These are phyloP conservation scores for Macropus fuliginosus DNA, from an alignment of 2,797 vertebrate genomes.

Conservation along the genomic window DNA sequence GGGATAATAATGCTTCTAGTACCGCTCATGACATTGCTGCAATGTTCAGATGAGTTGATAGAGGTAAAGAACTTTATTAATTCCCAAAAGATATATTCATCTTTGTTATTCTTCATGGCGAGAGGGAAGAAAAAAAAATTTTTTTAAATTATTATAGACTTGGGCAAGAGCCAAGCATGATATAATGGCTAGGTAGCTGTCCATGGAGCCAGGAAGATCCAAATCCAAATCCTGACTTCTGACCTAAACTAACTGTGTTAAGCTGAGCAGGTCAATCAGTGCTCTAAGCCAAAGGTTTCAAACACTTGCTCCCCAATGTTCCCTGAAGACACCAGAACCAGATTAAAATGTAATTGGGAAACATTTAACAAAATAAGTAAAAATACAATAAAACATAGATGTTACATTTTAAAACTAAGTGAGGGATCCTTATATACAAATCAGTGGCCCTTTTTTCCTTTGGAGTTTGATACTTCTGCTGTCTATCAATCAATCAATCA, in stretches of 20 bases:
- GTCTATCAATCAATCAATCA: background rate
- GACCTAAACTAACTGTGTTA: too few relatives aligned
- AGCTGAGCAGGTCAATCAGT: too few relatives aligned
- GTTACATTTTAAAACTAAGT: background rate
- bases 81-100: background rate
- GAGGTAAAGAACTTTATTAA: background rate
- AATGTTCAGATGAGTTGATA: conserved; percentile 17
- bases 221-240: background rate
- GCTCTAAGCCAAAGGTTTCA: background rate
- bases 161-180: background rate
- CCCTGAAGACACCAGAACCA: background rate
- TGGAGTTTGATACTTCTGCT: background rate
- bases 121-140: background rate
- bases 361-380: background rate
- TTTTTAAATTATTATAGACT: background rate
- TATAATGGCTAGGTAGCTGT: background rate
- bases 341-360: background rate
- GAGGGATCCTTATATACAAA: background rate
- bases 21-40: background rate
- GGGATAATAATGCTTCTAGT: background rate
- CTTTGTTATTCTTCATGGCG: background rate
- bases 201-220: background rate
- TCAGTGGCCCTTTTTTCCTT: background rate
- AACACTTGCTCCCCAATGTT: background rate
- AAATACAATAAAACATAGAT: background rate